These are phyloP conservation scores for Gymnoscelis rufifasciata DNA, from an alignment of 2,888 invertebrate species.

Conservation along the genomic window DNA sequence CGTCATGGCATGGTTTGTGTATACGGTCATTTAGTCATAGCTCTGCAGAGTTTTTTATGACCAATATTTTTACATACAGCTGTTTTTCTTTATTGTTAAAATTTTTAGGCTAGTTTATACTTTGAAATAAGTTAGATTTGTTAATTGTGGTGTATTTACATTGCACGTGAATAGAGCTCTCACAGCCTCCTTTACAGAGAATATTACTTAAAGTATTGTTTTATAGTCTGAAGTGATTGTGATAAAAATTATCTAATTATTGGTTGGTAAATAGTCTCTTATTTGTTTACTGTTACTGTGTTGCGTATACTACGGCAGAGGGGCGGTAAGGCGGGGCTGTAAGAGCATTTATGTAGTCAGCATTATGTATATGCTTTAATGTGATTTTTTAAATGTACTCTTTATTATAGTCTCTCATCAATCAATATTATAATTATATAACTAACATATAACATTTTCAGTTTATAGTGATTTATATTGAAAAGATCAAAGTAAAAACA, in stretches of 20 bases:
- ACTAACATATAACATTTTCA: constrained; percentile 77
- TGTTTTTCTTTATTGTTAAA: constrained; percentile 74
- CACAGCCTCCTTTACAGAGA: constrained; percentile 67
- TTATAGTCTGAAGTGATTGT: constrained; percentile 74
- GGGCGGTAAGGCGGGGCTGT: constrained; percentile 59
- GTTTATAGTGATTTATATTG: constrained; percentile 60
- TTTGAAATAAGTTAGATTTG: constrained; percentile 77
- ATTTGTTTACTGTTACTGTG: constrained; percentile 68
- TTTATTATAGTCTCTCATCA: constrained; percentile 78
- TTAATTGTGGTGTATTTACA: constrained; percentile 76
- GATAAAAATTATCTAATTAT: constrained; percentile 69
- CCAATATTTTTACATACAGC: constrained; percentile 71
- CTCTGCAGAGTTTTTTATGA: constrained; percentile 73
- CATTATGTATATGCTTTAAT: constrained; percentile 80
- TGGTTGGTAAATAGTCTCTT: constrained; percentile 54
- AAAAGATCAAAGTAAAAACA: constrained; percentile 72
- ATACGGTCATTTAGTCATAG: constrained; percentile 77
- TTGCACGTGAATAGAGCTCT: constrained; percentile 72
- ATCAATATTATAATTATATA: constrained; percentile 73
- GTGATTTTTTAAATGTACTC: constrained; percentile 80
- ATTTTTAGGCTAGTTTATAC: constrained; percentile 78
- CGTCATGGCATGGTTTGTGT: constrained; percentile 73
- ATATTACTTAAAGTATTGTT: constrained; percentile 54
- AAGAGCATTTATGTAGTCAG: constrained; percentile 77
- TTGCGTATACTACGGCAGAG: constrained; percentile 48